Evolutionary conservation across 2,113 vertebrate genomes (phyloP), one percentile per base, ranked within the genome.

Genomic region (Mirza zaza): DNA sequence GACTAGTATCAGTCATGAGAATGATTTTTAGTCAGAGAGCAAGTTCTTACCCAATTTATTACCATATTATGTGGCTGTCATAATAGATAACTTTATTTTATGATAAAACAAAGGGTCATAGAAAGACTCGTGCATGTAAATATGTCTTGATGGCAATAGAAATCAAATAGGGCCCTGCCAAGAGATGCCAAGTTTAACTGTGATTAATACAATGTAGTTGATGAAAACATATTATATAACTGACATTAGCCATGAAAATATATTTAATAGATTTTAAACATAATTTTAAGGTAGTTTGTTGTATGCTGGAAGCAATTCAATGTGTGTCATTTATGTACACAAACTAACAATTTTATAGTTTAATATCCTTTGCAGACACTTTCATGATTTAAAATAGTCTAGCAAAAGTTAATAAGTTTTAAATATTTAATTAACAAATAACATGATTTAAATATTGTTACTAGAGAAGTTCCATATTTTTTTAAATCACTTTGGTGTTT

Each of bases 261-360:
- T 70, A 96, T 39, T 88, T 76, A 94, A 90, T 76, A 80, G 70
- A 89, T 73, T 93, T 96, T 81, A 87, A 96, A 90, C 61, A 84
- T 77, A 92, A 95, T 96, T 91, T 91, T 85, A 98, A 97, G 98
- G 97, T 96, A 97, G 95, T 91, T 34, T 92, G 93, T 98, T 98
- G 97, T 98, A 93, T 90, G 83, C 93, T 96, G 91, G 86, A 97
- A 98, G 93, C 91, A 97, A 90, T 87, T 79, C 48, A 71, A 70
- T 96, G 11, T 63, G 83, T 5, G 1, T 96, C 67, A 20, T 83
- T 85, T 93, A 95, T 96, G 95, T 87, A 96, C 39, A 96, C 23
- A 84, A 94, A 90, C 82, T 85, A 94, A 63, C 45, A 86, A 73
- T 81, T 96, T 52, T 68, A 55, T 89, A 83, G 25, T 82, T 95